A percentile compares a stretch with the other conserved stretches of the same genome.
These are phyloP conservation scores for Episyrphus balteatus DNA, from an alignment of 1,140 invertebrate species.

Conservation along the genomic window DNA sequence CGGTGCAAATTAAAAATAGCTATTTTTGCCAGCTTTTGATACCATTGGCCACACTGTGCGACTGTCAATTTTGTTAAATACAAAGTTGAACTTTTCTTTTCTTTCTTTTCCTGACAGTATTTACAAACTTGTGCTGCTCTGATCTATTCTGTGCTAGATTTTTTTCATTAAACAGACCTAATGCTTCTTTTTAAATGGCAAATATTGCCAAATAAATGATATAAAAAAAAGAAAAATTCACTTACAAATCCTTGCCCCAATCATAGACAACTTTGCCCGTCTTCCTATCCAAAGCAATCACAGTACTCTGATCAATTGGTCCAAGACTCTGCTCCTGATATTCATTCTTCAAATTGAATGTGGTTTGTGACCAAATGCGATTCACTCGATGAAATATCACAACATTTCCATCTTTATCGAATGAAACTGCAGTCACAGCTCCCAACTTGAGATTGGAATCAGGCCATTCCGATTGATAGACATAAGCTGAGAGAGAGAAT, in stretches of 20 bases:
- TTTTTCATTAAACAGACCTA: too few relatives aligned
- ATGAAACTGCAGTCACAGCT: constrained; percentile 68
- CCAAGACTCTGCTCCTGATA: constrained; percentile 47
- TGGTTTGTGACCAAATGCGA: constrained; percentile 55
- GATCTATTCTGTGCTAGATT: too few relatives aligned
- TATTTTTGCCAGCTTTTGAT: too few relatives aligned
- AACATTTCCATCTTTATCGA: constrained; percentile 61
- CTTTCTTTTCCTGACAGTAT: too few relatives aligned
- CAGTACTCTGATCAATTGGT: constrained; percentile 61
- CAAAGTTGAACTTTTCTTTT: too few relatives aligned
- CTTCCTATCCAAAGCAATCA: constrained; percentile 59
- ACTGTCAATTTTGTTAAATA: too few relatives aligned
- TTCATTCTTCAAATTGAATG: constrained; percentile 51
- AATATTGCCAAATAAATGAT: too few relatives aligned
- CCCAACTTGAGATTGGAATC: constrained; percentile 45
- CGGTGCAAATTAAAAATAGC: too few relatives aligned
- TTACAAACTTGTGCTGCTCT: too few relatives aligned
- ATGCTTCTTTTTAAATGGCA: too few relatives aligned
- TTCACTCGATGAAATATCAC: constrained; percentile 75
- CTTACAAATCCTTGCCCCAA: constrained; percentile 72
- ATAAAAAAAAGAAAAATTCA: too few relatives aligned
- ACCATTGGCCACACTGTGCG: too few relatives aligned
- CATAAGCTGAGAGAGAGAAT: constrained; percentile 16
- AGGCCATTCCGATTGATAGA: constrained; percentile 42
- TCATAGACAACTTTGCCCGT: constrained; percentile 57